These are phyloP conservation scores for Drosophila testacea DNA, from an alignment of 2,888 invertebrate species.

Conservation along the genomic window DNA sequence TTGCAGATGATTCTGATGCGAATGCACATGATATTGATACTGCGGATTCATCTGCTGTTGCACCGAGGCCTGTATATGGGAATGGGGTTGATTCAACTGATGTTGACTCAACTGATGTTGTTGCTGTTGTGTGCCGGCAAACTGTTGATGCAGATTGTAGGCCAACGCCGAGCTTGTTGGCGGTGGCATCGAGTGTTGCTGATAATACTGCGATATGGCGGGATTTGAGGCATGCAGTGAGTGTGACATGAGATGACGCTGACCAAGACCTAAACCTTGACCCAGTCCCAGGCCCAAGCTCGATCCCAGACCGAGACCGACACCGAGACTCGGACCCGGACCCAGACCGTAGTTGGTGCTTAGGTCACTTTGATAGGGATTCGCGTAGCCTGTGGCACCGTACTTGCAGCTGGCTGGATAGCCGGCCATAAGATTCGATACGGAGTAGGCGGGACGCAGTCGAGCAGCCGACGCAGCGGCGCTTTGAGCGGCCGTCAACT, in stretches of 20 bases:
- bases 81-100: slow-evolving; percentile 52
- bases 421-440: slow-evolving; percentile 82
- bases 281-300: slow-evolving; percentile 33
- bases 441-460: slow-evolving; percentile 83
- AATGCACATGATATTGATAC: slow-evolving; percentile 84
- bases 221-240: slow-evolving; percentile 85
- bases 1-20: slow-evolving; percentile 84
- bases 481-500: slow-evolving; percentile 71
- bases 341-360: slow-evolving; percentile 60
- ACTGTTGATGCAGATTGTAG: slow-evolving; percentile 83
- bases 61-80: slow-evolving; percentile 83
- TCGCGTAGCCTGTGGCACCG: slow-evolving; percentile 68
- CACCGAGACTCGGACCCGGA: slow-evolving; percentile 39
- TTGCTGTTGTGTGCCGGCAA: slow-evolving; percentile 80
- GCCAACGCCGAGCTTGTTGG: slow-evolving; percentile 66
- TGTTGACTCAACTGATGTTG: slow-evolving; percentile 50
- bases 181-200: slow-evolving; percentile 65
- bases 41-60: slow-evolving; percentile 84
- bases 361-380: slow-evolving; percentile 80
- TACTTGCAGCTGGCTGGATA: slow-evolving; percentile 75
- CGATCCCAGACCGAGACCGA: slow-evolving; percentile 28
- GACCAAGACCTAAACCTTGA: slow-evolving; percentile 43
- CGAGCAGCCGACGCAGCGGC: slow-evolving; percentile 77
- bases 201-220: slow-evolving; percentile 84
- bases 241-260: slow-evolving; percentile 83